Evolutionary conservation across 2,888 invertebrate genomes (phyloP), one percentile per base, ranked within the genome.

Genomic region (Heliconius sara): DNA sequence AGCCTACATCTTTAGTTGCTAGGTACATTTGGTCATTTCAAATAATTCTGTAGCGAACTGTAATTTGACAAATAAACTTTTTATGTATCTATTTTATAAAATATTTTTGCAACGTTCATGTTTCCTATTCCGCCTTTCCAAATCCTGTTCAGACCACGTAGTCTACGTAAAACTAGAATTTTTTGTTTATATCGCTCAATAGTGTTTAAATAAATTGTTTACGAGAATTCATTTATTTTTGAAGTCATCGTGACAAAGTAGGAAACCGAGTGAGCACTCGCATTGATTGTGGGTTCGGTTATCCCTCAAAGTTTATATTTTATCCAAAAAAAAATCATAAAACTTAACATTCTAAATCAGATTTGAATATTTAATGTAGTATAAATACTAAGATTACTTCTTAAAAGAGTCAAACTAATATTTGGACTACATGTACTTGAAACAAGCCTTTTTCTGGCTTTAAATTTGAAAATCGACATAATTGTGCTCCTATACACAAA

Each of bases 61-160:
- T 67, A 78, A 65, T 71, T 71, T 52, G 60, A 77, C 70, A 68
- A 47, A 70, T 52, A 74, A 30, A 52, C 74, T 76, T 63, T 43
- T 76, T 71, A 34, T 39, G 12, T 34, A 43, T 25, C 13, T 65
- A 27, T 65, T 25, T 65, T 71, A 79, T 73, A 57, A 70, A 65
- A 43, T 34, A 68, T 12, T 57, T 79, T 79, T 68, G 68, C 74
- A 63, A 68, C 73, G 39, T 60, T 60, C 72, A 47, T 30, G 39
- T 73, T 79, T 81, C 79, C 79, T 80, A 52, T 78, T 81, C 76
- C 79, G 78, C 81, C 79, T 81, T 81, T 80, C 72, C 68, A 79
- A 81, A 81, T 81, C 79, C 81, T 81, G 77, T 68, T 77, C 27
- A 67, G 47, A 79, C 7, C 47, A 75, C 63, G 75, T 65, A 75